A percentile compares a stretch with the other conserved stretches of the same genome.
phyloP scores from a whole-genome alignment of 2,113 vertebrate species.

The Erythrolamprus reginae region DNA sequence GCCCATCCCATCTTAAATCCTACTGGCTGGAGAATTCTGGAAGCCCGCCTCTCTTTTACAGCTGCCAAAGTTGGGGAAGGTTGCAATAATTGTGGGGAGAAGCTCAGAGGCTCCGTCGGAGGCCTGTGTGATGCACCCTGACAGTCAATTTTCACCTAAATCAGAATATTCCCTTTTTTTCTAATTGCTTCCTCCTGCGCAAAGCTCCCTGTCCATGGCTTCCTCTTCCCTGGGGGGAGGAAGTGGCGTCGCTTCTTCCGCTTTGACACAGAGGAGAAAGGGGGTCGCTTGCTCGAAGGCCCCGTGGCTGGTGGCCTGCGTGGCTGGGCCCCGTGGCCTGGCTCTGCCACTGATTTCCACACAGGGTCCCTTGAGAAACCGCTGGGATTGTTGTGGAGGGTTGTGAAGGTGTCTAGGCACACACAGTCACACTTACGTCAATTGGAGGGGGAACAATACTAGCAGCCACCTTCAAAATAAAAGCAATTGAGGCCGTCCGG shows the following conservation, averaged over 20 bases:
- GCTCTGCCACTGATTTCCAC: not conserved
- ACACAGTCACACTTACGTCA: too few species aligned
- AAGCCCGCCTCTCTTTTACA: not conserved
- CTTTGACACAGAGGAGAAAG: not conserved
- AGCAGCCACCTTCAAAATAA: too few species aligned
- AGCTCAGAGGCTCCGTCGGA: not conserved
- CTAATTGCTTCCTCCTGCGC: not conserved
- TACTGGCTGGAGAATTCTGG: not conserved
- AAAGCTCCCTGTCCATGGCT: not conserved
- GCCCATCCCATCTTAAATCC: too few species aligned
- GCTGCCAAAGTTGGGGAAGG: not conserved
- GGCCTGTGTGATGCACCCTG: not conserved
- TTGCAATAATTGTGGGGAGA: not conserved
- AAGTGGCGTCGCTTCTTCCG: not conserved
- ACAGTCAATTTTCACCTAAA: not conserved
- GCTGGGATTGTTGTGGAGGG: too few species aligned
- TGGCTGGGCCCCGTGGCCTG: too few species aligned
- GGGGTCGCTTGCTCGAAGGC: not conserved
- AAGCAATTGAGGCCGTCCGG: not conserved
- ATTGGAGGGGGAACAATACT: accelerated
- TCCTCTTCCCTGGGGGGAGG: not conserved
- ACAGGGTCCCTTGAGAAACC: too few species aligned
- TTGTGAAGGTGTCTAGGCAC: too few species aligned
- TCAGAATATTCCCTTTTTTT: not conserved
- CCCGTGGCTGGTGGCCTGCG: not conserved